Base-by-base conservation (phyloP, 2,888 invertebrate genomes). In the Cheiracanthium punctorium region DNA sequence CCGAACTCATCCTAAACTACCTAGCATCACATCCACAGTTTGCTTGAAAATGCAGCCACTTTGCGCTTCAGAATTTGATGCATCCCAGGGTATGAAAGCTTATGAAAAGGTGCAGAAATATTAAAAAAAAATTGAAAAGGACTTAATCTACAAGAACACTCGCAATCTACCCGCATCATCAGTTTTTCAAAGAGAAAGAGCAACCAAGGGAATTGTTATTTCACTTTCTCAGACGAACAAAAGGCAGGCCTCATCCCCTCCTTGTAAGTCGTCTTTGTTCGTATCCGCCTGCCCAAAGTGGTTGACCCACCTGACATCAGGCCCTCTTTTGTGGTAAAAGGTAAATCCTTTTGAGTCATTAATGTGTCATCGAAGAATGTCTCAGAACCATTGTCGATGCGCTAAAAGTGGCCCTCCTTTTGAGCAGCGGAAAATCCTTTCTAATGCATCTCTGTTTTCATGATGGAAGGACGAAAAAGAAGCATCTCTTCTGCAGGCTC, bases 291-390 rank as follows among this genome's bases (percentile, higher is more conserved):
- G 33, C 37, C 43, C 28, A 65, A 48, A 84, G 82, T 84, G 73
- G 73, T 80, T 85, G 84, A 74, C 84, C 84, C 84, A 79, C 79
- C 84, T 79, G 84, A 85, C 84, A 69, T 58, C 58, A 82, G 52
- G 69, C 29, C 67, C 48, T 58, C 79, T 80, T 84, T 85, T 85
- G 84, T 77, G 77, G 12, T 52, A 33, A 58, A 52, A 82, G 79
- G 73, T 85, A 79, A 85, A 85, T 85, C 84, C 84, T 30, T 58
- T 67, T 85, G 84, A 79, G 84, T 85, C 84, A 85, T 85, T 85
- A 85, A 79, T 70, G 79, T 79, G 84, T 85, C 84, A 85, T 74
- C 73, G 84, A 58, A 52, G 79, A 85, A 85, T 85, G 84, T 85
- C 84, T 48, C 41, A 29, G 37, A n/a, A 28, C 69, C 20, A 79